phyloP scores from a whole-genome alignment of 37 sponge, comb jelly and placozoan genomes.

The Spongia lamella region DNA sequence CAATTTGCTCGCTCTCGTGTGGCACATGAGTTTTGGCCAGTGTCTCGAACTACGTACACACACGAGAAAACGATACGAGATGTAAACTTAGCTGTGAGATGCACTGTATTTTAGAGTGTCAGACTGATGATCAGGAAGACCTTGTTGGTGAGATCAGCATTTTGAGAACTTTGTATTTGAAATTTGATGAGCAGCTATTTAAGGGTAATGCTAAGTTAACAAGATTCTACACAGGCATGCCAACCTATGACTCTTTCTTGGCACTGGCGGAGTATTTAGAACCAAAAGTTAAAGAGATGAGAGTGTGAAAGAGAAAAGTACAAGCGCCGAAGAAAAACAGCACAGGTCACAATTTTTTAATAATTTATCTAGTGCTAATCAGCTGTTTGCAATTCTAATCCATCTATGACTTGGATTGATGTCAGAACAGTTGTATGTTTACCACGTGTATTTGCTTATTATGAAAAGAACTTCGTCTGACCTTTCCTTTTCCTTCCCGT shows the following conservation, averaged over 20 bases:
- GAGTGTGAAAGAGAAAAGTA: background rate
- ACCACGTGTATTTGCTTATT: slow-evolving; percentile 29
- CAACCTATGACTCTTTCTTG: slow-evolving; percentile 9
- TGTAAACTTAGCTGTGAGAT: too few relatives aligned
- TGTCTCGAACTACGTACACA: too few relatives aligned
- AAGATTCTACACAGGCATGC: slow-evolving; percentile 47
- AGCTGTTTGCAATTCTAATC: slow-evolving; percentile 27
- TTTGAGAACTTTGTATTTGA: too few relatives aligned
- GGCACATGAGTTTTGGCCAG: too few relatives aligned
- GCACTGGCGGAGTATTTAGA: slow-evolving; percentile 32
- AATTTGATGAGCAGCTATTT: too few relatives aligned
- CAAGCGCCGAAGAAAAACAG: background rate
- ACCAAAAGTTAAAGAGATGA: slow-evolving; percentile 34
- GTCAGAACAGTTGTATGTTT: slow-evolving; percentile 1
- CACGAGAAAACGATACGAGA: too few relatives aligned
- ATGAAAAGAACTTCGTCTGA: slow-evolving; percentile 9
- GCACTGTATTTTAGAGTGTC: too few relatives aligned
- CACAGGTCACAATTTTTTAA: background rate
- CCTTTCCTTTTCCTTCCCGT: slow-evolving; percentile 44
- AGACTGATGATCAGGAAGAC: too few relatives aligned
- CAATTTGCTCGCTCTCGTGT: too few relatives aligned
- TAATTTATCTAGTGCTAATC: slow-evolving; percentile 16
- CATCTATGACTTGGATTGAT: slow-evolving; percentile 10
- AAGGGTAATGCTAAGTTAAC: slow-evolving; percentile 29
- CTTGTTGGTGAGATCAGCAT: too few relatives aligned